A percentile compares a stretch with the other conserved stretches of the same genome.
Conservation (phyloP, 2,113 vertebrate genomes). For the Tauraco erythrolophus region DNA sequence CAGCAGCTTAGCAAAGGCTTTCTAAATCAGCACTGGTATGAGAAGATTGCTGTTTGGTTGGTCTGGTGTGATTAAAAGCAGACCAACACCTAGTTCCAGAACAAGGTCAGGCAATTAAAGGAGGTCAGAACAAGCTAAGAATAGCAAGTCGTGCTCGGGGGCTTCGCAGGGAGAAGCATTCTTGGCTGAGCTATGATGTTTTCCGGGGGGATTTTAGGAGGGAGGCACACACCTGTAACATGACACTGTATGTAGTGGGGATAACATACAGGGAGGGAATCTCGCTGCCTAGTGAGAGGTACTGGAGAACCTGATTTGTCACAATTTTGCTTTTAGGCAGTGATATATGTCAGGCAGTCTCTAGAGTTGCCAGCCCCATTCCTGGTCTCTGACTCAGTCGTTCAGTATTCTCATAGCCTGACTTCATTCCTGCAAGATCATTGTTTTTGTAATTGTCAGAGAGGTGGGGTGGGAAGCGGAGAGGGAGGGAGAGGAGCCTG, state of each 20-base stretch:
- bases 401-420: constrained; percentile 8
- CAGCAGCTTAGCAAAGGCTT: constrained; percentile 1
- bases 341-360: background rate
- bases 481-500: background rate
- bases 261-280: background rate
- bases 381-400: constrained; percentile 35
- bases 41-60: constrained; percentile 21
- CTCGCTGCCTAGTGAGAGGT: background rate
- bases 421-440: constrained; percentile 44
- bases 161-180: background rate
- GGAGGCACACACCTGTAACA: background rate
- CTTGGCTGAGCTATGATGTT: background rate
- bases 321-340: constrained; percentile 10
- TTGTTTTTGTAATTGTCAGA: background rate
- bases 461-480: background rate
- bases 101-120: constrained; percentile 59
- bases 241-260: background rate
- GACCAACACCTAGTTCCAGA: constrained; percentile 50
- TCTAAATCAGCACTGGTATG: background rate
- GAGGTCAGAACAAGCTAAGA: constrained; percentile 42
- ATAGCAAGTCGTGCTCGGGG: constrained; percentile 24
- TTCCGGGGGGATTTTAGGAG: background rate
- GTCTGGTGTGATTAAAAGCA: constrained; percentile 4
- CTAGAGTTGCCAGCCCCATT: background rate
- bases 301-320: background rate